These are phyloP conservation scores for Moxostoma hubbsi DNA, from an alignment of 2,797 vertebrate species.

Conservation along the genomic window DNA sequence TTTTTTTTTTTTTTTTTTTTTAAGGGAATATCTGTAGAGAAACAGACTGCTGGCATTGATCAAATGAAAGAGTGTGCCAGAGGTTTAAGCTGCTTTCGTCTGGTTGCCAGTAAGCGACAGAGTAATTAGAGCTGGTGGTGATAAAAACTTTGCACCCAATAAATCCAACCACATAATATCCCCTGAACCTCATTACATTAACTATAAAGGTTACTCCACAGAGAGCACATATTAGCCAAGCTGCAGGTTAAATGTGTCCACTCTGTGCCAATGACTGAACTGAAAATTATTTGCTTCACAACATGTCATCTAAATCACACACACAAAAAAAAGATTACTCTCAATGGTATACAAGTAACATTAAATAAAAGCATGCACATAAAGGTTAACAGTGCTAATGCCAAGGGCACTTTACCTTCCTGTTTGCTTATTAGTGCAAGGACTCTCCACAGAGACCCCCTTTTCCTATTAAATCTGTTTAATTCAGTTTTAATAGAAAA, in stretches of 20 bases:
- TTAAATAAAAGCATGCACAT: background rate
- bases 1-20: conserved; percentile 22
- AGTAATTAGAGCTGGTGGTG: conserved; percentile 29
- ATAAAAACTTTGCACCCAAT: conserved; percentile 35
- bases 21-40: conserved; percentile 27
- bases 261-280: background rate
- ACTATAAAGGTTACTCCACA: conserved; percentile 27
- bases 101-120: conserved; percentile 17
- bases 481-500: background rate
- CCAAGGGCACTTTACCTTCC: background rate
- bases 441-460: conserved; percentile 10
- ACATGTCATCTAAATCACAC: background rate
- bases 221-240: conserved; percentile 12
- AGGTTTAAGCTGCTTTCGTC: conserved; percentile 25
- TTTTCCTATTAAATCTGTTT: background rate
- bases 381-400: background rate
- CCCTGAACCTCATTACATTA: background rate
- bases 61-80: conserved; percentile 16
- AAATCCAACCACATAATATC: conserved; percentile 3
- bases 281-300: conserved; percentile 5
- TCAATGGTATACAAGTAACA: background rate
- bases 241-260: conserved; percentile 7
- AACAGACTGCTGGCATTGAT: conserved; percentile 37
- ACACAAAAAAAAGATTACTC: conserved; percentile 11
- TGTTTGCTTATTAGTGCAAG: conserved; percentile 18